phyloP scores from a whole-genome alignment of 2,888 invertebrate genomes.

The Hydroisotoma schaefferi region DNA sequence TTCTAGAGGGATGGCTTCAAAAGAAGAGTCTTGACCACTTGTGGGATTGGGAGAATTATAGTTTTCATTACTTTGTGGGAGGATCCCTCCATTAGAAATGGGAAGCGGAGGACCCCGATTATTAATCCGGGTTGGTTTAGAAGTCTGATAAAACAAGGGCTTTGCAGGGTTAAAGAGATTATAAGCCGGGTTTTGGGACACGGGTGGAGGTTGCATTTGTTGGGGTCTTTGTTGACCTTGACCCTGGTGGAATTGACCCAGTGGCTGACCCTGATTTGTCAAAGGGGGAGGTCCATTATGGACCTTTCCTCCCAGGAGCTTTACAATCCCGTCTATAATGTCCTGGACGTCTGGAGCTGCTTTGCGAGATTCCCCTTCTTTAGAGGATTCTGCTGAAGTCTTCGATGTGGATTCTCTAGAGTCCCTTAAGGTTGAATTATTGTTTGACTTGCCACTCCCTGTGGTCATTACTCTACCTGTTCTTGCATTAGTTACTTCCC shows the following conservation, averaged over 20 bases:
- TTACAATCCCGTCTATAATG: slow-evolving; percentile 78
- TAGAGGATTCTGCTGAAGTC: slow-evolving; percentile 15
- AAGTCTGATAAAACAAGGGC: slow-evolving; percentile 31
- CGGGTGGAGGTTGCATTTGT: slow-evolving; percentile 15
- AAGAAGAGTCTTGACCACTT: slow-evolving; percentile 31
- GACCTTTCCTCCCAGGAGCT: slow-evolving; percentile 80
- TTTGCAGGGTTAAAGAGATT: slow-evolving; percentile 46
- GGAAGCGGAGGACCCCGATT: slow-evolving; percentile 79
- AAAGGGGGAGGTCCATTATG: slow-evolving; percentile 51
- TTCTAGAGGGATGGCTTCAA: slow-evolving; percentile 49
- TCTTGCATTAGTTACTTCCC: too few species aligned
- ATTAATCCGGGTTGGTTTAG: slow-evolving; percentile 63
- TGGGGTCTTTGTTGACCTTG: background rate
- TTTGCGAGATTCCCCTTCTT: slow-evolving; percentile 43
- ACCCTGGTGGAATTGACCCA: too few species aligned
- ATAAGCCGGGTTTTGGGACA: slow-evolving; percentile 32
- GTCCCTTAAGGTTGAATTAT: background rate
- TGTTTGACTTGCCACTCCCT: too few species aligned
- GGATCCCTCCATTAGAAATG: background rate
- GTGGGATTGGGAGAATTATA: slow-evolving; percentile 18
- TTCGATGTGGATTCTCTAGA: background rate
- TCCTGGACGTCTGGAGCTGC: slow-evolving; percentile 72
- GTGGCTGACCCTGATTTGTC: too few species aligned
- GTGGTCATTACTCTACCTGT: too few species aligned
- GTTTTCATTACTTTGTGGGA: slow-evolving; percentile 2